Evolutionary conservation across 2,797 vertebrate species (phyloP).

Genomic region (Tokudaia muenninki): DNA sequence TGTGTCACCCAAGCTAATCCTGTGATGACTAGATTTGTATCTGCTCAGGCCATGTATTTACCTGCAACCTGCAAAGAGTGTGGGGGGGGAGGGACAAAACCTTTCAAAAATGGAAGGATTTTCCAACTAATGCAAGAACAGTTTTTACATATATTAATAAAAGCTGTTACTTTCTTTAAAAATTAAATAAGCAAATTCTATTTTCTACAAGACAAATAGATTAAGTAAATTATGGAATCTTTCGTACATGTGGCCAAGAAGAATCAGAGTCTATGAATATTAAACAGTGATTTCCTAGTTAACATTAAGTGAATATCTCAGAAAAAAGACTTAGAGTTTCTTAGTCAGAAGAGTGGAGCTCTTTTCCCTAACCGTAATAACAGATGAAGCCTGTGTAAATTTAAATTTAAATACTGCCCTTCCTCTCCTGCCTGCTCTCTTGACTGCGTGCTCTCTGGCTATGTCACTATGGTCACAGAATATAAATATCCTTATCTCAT

Average conservation of each 20-base stretch:
- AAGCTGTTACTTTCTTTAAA: conserved; percentile 52
- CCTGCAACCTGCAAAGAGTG: not conserved
- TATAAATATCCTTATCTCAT: conserved; percentile 71
- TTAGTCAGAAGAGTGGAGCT: conserved; percentile 61
- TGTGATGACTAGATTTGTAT: not conserved
- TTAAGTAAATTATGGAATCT: conserved; percentile 73
- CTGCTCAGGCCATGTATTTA: not conserved
- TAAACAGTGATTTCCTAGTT: conserved; percentile 69
- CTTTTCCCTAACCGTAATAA: conserved; percentile 72
- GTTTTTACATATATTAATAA: conserved; percentile 66
- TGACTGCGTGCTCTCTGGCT: conserved; percentile 8
- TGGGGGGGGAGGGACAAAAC: not conserved
- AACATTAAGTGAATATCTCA: conserved; percentile 69
- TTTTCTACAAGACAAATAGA: conserved; percentile 71
- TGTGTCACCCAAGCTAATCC: not conserved
- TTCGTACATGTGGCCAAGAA: conserved; percentile 4
- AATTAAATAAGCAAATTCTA: conserved; percentile 72
- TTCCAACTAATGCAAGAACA: conserved; percentile 41
- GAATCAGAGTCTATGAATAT: conserved; percentile 63
- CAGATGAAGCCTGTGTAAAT: conserved; percentile 69
- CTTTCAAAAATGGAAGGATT: conserved; percentile 4
- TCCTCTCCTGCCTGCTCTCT: conserved; percentile 44
- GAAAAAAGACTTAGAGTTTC: conserved; percentile 56
- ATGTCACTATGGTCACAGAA: conserved; percentile 57
- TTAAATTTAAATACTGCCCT: conserved; percentile 70